phyloP scores from a whole-genome alignment of 2,888 invertebrate genomes.

The Torymus texanus region DNA sequence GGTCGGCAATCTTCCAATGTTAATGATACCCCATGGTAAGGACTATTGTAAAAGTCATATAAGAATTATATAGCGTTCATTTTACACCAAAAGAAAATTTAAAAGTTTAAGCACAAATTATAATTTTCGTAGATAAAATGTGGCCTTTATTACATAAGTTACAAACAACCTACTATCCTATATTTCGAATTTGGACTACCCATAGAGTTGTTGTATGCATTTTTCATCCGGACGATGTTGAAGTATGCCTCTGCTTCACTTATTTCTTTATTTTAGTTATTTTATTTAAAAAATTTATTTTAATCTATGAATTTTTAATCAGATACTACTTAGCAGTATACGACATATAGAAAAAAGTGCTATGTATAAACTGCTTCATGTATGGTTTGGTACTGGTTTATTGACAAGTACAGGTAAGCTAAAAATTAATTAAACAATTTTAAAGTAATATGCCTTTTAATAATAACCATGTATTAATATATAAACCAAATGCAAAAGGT shows the following conservation, averaged over 20 bases:
- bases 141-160: constrained; percentile 6
- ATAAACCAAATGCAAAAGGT: background rate
- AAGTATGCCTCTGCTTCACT: constrained; percentile 14
- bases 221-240: constrained; percentile 29
- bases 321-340: constrained; percentile 21
- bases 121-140: constrained; percentile 16
- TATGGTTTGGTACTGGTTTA: constrained; percentile 38
- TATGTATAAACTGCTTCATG: constrained; percentile 16
- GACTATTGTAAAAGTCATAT: too few species aligned
- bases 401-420: constrained; percentile 29
- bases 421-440: background rate
- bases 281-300: background rate
- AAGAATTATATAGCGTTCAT: too few species aligned
- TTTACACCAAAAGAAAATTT: too few species aligned
- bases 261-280: background rate
- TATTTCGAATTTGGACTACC: constrained; percentile 22
- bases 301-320: background rate
- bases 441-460: background rate
- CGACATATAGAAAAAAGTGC: constrained; percentile 23
- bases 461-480: background rate
- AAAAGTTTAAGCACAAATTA: background rate
- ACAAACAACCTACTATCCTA: constrained; percentile 33
- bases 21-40: too few species aligned
- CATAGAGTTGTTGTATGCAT: constrained; percentile 24
- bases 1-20: too few species aligned